These are phyloP conservation scores for Eunapius fragilis DNA, from an alignment of 37 sponge, comb jelly and placozoan species.

Conservation along the genomic window DNA sequence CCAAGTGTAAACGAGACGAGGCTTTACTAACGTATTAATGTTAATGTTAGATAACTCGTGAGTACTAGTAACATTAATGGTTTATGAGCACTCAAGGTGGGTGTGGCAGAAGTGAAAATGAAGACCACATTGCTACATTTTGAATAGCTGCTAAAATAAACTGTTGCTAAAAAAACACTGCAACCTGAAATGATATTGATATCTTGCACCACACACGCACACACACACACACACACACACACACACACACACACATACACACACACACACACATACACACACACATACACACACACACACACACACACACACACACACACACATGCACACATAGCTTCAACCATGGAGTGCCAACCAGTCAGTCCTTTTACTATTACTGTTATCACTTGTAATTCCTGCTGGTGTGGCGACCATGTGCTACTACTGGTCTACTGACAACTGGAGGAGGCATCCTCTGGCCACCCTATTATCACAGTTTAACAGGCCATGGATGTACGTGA, in stretches of 20 bases:
- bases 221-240: slow-evolving; percentile 11
- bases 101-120: no score
- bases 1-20: no score
- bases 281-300: not conserved
- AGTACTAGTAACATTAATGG: no score
- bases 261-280: slow-evolving; percentile 6
- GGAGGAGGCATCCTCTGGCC: slow-evolving; percentile 63
- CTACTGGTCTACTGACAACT: slow-evolving; percentile 45
- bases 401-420: slow-evolving; percentile 16
- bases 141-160: no score
- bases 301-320: slow-evolving; percentile 15
- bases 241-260: not conserved
- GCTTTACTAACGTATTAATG: no score
- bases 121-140: no score
- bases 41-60: no score
- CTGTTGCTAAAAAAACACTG: no score
- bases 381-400: slow-evolving; percentile 5
- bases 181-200: no score
- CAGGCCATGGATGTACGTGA: slow-evolving; percentile 32
- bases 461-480: not conserved
- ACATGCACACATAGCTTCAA: slow-evolving; percentile 14
- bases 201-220: not conserved
- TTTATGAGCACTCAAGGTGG: no score
- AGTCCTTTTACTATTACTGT: slow-evolving; percentile 6
- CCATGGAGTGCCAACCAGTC: not conserved